phyloP scores from a whole-genome alignment of 1,140 invertebrate species.

The Sarcophaga peregrina region DNA sequence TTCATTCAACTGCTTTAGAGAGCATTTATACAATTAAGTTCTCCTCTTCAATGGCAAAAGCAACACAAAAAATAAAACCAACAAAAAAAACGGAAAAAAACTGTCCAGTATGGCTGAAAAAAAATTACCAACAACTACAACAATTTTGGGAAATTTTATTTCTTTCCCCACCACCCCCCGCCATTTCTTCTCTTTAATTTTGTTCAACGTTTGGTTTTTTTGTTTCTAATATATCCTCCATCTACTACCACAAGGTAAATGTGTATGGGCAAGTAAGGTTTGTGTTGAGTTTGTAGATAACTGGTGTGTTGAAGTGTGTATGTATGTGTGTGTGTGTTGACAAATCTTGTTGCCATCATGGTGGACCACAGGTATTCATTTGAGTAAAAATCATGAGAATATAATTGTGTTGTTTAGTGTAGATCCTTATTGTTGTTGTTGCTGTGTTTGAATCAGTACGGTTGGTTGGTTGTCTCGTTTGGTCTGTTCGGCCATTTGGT shows the following conservation, averaged over 20 bases:
- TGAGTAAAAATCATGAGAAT: conserved; percentile 30
- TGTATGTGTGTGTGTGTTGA: conserved; percentile 5
- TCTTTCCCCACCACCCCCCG: too few species aligned
- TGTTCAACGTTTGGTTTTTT: too few species aligned
- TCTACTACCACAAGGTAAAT: too few species aligned
- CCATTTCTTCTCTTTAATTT: too few species aligned
- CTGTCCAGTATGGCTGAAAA: too few species aligned
- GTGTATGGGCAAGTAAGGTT: too few species aligned
- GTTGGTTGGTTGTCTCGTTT: neutral
- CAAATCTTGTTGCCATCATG: conserved; percentile 36
- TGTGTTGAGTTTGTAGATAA: too few species aligned
- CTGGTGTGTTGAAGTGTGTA: too few species aligned
- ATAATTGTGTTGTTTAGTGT: conserved; percentile 36
- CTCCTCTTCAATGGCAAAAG: neutral
- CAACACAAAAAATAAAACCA: neutral
- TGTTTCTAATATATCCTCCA: too few species aligned
- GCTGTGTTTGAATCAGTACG: neutral
- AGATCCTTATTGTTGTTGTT: too few species aligned
- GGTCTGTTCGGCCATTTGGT: neutral
- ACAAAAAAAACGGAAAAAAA: neutral
- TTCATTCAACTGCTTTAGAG: conserved; percentile 7
- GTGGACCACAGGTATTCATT: conserved; percentile 38
- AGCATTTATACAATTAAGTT: conserved; percentile 18
- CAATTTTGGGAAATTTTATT: too few species aligned
- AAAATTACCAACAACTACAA: too few species aligned